These are phyloP conservation scores for Drosophila kikkawai DNA, from an alignment of 1,140 invertebrate genomes.

Conservation along the genomic window DNA sequence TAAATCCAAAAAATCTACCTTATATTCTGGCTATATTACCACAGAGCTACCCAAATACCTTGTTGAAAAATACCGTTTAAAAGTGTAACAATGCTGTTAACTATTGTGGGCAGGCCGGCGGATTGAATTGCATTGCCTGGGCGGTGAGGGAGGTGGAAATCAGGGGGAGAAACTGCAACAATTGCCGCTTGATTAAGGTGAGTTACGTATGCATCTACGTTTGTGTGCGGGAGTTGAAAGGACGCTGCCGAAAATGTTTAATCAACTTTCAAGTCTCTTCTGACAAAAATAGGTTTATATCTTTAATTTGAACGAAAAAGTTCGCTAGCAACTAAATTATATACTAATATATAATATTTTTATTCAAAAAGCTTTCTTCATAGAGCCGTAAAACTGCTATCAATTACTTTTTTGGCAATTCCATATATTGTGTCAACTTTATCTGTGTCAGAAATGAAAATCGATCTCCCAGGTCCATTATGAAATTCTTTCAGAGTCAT, in stretches of 20 bases:
- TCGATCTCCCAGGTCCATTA: not conserved
- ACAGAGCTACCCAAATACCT: not conserved
- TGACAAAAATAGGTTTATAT: not conserved
- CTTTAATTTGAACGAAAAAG: not conserved
- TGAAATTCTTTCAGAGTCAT: not conserved
- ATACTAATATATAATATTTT: no score
- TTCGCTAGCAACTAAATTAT: no score
- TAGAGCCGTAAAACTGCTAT: no score
- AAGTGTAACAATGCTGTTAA: slow-evolving; percentile 81
- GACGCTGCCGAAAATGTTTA: slow-evolving; percentile 8
- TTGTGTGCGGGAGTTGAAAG: slow-evolving; percentile 3
- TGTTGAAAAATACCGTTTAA: slow-evolving; percentile 68
- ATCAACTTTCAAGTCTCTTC: not conserved
- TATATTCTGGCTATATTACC: not conserved
- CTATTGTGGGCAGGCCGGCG: slow-evolving; percentile 41
- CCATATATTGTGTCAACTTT: not conserved
- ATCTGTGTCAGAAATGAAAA: not conserved
- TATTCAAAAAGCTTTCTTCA: no score
- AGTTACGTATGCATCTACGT: slow-evolving; percentile 15
- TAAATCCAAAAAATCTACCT: no score
- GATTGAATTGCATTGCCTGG: slow-evolving; percentile 9
- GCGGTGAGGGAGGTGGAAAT: no score
- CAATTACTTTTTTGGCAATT: not conserved
- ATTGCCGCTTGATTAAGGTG: slow-evolving; percentile 73
- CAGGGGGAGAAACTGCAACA: slow-evolving; percentile 38